Base-by-base conservation (phyloP, 2,888 invertebrate species). In the Tuberolachnus salignus region DNA sequence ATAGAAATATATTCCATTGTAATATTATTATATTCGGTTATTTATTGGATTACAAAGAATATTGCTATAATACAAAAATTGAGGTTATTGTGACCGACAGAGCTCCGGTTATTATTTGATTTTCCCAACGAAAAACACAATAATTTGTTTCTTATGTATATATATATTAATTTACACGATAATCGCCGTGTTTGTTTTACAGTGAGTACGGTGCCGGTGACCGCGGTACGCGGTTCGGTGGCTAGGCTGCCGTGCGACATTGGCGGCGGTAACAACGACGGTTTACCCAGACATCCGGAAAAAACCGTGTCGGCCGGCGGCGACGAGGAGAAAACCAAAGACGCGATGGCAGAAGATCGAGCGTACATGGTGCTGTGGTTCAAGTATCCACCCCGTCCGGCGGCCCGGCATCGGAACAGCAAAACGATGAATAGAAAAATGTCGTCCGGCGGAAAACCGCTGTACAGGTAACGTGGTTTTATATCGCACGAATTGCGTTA, bases 321-420 rank as follows among this genome's bases (percentile, higher is more conserved):
- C 0, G 57, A 49, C 3, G 46, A 14, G 0, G 44, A 14, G 2
- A 55, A 55, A 6, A 34, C 34, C 1, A 70, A 70, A 13, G 23
- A 57, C n/a, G 67, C 61, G 16, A 51, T 64, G 21, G 1, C n/a
- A 1, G 81, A 81, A 26, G 81, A 81, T 23, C 70, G 81, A 57
- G 81, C 81, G 13, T 81, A 81, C 21, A 81, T 81, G 81, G 81
- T 81, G 1, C n/a, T 81, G 63, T 81, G 81, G 81, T 81, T 81
- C 57, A 80, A 81, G 26, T 80, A 81, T 23, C 80, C 74, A 26
- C 19, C 61, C 0, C 51, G 14, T 4, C 21, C 42, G 26, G 44
- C 57, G n/a, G 26, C 51, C n/a, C 69, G 78, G 6, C 67, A 61
- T n/a, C 78, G 49, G n/a, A 69, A 69, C 49, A 34, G 19, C 11